A percentile compares a stretch with the other conserved stretches of the same genome.
phyloP scores from a whole-genome alignment of 2,888 invertebrate species.

The Caenorhabditis uteleia region DNA sequence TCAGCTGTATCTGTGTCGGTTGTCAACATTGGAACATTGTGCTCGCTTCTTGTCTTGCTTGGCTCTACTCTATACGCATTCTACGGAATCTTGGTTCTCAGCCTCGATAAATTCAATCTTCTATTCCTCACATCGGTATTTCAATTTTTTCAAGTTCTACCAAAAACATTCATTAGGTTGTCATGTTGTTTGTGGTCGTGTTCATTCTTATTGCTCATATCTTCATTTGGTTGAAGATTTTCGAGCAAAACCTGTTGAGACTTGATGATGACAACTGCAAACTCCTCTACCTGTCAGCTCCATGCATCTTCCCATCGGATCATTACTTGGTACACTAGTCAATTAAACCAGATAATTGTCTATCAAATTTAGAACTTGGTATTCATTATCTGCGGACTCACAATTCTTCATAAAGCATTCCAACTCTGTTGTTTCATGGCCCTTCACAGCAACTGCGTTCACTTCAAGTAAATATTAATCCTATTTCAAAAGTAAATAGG shows the following conservation, averaged over 20 bases:
- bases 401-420: too few relatives aligned
- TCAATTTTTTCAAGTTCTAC: background rate
- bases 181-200: background rate
- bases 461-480: too few relatives aligned
- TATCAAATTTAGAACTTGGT: too few relatives aligned
- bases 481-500: too few relatives aligned
- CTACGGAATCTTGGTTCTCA: constrained; percentile 29
- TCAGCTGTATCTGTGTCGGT: constrained; percentile 32
- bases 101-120: constrained; percentile 14
- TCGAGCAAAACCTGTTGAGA: constrained; percentile 16
- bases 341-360: background rate
- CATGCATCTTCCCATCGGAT: too few relatives aligned
- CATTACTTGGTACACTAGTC: background rate
- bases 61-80: constrained; percentile 17
- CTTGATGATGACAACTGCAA: too few relatives aligned
- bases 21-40: constrained; percentile 23
- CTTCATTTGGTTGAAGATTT: constrained; percentile 11
- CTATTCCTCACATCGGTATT: constrained; percentile 27
- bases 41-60: constrained; percentile 13
- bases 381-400: too few relatives aligned
- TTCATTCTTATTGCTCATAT: constrained; percentile 8
- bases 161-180: background rate
- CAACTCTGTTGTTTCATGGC: too few relatives aligned
- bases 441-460: too few relatives aligned
- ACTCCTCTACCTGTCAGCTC: too few relatives aligned